Evolutionary conservation across 2,888 invertebrate species (phyloP), one percentile per base, ranked within the genome.

Genomic region (Cancer borealis): DNA sequence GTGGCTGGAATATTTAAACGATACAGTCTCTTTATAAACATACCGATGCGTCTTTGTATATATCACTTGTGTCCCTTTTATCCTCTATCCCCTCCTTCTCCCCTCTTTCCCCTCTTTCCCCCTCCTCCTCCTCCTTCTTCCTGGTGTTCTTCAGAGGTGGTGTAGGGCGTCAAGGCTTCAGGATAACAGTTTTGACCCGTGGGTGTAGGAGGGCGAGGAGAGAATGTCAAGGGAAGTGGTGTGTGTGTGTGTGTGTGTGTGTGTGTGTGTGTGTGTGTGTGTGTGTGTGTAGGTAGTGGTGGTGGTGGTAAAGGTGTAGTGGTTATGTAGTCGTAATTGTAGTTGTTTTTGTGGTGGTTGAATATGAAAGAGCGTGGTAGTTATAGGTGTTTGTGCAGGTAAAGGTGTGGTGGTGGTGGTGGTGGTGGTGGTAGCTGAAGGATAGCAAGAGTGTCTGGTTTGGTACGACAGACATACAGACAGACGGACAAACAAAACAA

Each of bases 301-400:
- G 66, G 66, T 66, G 66, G 66, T 66, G 66, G 66, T 66, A n/a
- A n/a, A n/a, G 66, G 66, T 66, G n/a, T 14, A n/a, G 66, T n/a
- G n/a, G 66, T n/a, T 66, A n/a, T 4, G 4, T 66, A n/a, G 21
- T 17, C 21, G 66, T 66, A 66, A n/a, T n/a, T 66, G 8, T 66
- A 5, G 66, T 66, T n/a, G 14, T 66, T 66, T 66, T 66, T 66
- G 21, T n/a, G 14, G 4, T 66, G 21, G 66, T 66, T 66, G 4
- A 12, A 54, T 54, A 54, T 12, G 54, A 0, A 54, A 3, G 14
- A 54, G 54, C 2, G 17, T 54, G 54, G 54, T 54, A 14, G 54
- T 54, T 10, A 54, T 3, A 17, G 17, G 17, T 54, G 54, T 54
- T 54, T 54, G 54, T 54, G 54, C 54, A 54, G 54, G 54, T 54